A percentile compares a stretch with the other conserved stretches of the same genome.
Evolutionary conservation across 1,140 invertebrate genomes (phyloP).

Genomic region (Lepidurus couesii): DNA sequence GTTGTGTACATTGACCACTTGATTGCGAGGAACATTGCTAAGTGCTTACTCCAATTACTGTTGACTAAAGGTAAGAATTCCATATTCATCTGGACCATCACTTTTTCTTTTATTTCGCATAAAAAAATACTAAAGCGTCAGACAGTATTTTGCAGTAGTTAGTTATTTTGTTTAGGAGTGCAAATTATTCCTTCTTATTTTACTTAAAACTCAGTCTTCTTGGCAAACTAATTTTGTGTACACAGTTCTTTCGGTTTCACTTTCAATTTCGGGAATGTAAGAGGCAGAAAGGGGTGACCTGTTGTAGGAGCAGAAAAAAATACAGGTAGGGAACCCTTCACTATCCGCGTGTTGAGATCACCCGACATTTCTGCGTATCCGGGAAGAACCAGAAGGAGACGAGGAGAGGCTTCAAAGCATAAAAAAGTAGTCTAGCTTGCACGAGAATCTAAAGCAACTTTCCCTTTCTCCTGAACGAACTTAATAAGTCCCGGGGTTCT

Average conservation of each 20-base stretch:
- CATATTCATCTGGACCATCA: background rate
- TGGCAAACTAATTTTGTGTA: background rate
- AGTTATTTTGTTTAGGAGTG: too few relatives aligned
- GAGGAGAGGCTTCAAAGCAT: background rate
- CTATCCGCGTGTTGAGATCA: background rate
- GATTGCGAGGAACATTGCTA: background rate
- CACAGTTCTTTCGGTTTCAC: background rate
- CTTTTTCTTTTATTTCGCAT: background rate
- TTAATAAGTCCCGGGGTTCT: background rate
- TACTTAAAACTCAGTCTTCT: too few relatives aligned
- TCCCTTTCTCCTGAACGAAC: constrained; percentile 16
- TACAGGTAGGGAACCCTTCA: background rate
- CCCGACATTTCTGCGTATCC: background rate
- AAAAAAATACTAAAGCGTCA: too few relatives aligned
- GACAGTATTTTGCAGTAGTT: too few relatives aligned
- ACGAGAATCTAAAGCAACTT: constrained; percentile 1
- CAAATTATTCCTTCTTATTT: too few relatives aligned
- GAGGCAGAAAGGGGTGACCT: background rate
- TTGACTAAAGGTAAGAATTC: background rate
- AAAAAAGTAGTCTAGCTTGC: background rate
- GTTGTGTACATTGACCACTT: background rate
- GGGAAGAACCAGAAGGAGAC: background rate
- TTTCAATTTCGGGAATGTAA: background rate
- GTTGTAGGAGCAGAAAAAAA: background rate
- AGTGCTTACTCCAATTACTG: background rate